Conservation (phyloP, 2,113 vertebrate species). For the Pipra filicauda region DNA sequence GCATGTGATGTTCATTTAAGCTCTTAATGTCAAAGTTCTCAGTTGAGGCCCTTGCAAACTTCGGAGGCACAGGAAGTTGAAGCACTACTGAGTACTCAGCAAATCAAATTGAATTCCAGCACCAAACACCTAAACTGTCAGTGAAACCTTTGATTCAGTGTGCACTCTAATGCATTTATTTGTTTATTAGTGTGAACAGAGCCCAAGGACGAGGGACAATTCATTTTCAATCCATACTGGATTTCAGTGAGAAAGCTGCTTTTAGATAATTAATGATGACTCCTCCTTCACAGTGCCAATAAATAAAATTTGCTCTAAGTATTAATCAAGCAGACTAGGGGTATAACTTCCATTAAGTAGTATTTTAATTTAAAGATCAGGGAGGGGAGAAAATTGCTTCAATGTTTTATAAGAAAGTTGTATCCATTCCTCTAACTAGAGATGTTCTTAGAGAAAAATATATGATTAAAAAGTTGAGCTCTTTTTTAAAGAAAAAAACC, state of each 20-base stretch:
- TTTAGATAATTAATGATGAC: not conserved
- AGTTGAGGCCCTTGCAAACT: not conserved
- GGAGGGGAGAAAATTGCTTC: not conserved
- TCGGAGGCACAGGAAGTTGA: not conserved
- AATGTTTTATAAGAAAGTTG: not conserved
- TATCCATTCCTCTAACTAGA: not conserved
- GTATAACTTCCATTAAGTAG: not conserved
- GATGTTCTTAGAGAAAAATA: not conserved
- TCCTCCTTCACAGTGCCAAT: not conserved
- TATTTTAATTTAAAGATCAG: not conserved
- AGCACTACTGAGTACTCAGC: not conserved
- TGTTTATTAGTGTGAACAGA: not conserved
- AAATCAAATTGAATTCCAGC: not conserved
- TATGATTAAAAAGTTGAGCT: not conserved
- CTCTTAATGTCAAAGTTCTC: not conserved
- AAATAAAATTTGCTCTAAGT: not conserved
- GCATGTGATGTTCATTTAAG: not conserved
- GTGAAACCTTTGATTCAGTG: not conserved
- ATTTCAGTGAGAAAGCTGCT: not conserved
- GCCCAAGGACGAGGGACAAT: not conserved
- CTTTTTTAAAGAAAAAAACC: fast-evolving
- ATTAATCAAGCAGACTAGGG: not conserved
- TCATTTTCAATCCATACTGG: not conserved
- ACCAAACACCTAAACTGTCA: not conserved
- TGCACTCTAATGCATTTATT: not conserved